Evolutionary conservation across 2,888 invertebrate species (phyloP), one percentile per base, ranked within the genome.

Genomic region (Eilema griseolum): DNA sequence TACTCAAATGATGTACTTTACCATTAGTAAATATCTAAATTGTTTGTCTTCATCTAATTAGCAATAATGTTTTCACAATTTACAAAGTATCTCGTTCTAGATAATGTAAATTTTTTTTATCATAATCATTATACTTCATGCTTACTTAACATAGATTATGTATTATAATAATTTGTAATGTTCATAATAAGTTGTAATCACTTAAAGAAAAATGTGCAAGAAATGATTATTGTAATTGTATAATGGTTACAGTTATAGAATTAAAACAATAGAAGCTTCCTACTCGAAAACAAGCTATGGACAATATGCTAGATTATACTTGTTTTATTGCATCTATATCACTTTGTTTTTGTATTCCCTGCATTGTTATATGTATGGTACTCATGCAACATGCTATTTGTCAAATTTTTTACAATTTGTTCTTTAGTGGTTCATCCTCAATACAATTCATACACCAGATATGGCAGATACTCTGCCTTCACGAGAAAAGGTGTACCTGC

Each of bases 91-190:
- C 46, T 46, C 20, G n/a, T 52, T 46, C 20, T 46, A 20, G 52
- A 52, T 52, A 52, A 52, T 52, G 52, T 52, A 52, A 52, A n/a
- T n/a, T 20, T 31, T 28, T 61, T 20, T 28, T 59, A 59, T 33
- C 20, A n/a, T 20, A 37, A 61, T 20, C 23, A 24, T 62, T 37
- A 63, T 20, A 52, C 64, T 52, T 52, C 2, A 52, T 52, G 52
- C 52, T 52, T 52, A 52, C 52, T 52, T 52, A 52, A n/a, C n/a
- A 52, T n/a, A 52, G 52, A 52, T 52, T 52, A n/a, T 52, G 52
- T 52, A 52, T 52, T 52, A 52, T 52, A 52, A 52, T 52, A 52
- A n/a, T 52, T 52, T 52, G 1, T n/a, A n/a, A n/a, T n/a, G n/a
- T n/a, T n/a, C n/a, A n/a, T n/a, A n/a, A n/a, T n/a, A n/a, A n/a